A percentile compares a stretch with the other conserved stretches of the same genome.
Evolutionary conservation across 2,888 invertebrate genomes (phyloP).

Genomic region (Temnothorax unifasciatus): DNA sequence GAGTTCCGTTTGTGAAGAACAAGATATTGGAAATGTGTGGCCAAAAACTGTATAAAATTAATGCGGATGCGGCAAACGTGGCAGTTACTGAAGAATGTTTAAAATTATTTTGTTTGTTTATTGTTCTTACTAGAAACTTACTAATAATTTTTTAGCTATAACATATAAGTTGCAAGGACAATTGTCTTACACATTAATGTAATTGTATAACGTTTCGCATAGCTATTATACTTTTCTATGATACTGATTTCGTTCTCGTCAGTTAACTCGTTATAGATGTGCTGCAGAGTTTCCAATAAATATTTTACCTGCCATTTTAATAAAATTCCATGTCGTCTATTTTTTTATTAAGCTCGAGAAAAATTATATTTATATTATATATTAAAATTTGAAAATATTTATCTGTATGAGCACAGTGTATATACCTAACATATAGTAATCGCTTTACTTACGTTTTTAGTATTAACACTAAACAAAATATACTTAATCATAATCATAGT

Average conservation of each 20-base stretch:
- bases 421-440: neutral
- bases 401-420: neutral
- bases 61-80: accelerated
- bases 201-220: neutral
- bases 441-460: neutral
- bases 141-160: neutral
- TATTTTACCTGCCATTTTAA: conserved; percentile 2
- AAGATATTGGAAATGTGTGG: neutral
- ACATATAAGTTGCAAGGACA: neutral
- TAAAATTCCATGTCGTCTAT: neutral
- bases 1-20: neutral
- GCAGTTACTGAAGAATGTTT: neutral
- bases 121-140: neutral
- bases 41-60: neutral
- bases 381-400: neutral
- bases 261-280: neutral
- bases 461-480: neutral
- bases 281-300: neutral
- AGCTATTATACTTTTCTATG: neutral
- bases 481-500: neutral
- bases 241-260: conserved; percentile 17
- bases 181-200: neutral
- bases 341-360: neutral
- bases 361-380: neutral
- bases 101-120: neutral